Evolutionary conservation across 2,113 vertebrate species (phyloP), one percentile per base, ranked within the genome.

Genomic region (Aepyceros melampus): DNA sequence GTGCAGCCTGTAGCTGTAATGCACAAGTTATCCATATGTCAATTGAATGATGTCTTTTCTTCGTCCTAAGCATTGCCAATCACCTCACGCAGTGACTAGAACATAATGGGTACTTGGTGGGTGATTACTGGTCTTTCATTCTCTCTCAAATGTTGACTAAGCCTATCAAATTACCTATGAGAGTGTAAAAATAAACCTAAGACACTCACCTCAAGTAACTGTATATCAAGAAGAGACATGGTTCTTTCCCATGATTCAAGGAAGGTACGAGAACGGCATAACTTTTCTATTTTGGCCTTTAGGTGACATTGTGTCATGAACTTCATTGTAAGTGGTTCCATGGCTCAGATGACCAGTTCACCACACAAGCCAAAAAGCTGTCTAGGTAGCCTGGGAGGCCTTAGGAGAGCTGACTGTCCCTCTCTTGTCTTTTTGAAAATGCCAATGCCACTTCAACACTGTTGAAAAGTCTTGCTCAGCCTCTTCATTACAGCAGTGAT

Each of bases 401-500:
- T 43, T 76, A 36, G 36, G 25, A 53, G 45, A 93, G 27, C 71
- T 81, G 1, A 62, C 25, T 78, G 40, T 83, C 79, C 79, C 19
- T 12, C 49, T 10, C 25, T 10, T 89, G 43, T 90, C 25, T 91
- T n/a, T 33, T 71, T n/a, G 56, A 97, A 97, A 97, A 81, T 83
- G 71, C 82, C 16, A 2, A 62, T 64, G 89, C n/a, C 67, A 81
- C 71, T 94, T 97, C 89, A 96, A 89, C 55, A 29, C 81, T 87
- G 53, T 94, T 33, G 33, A 96, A 98, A 95, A 97, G 89, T 96
- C 91, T 98, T 79, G 27, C 60, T 92, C 53, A n/a, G 91, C n/a
- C 56, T 92, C 91, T 91, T 97, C 16, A 6, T 95, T 95, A 94
- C 51, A 97, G 86, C 89, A 93, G 91, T 88, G 96, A 97, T 98